Percentiles rank a stretch among this genome's conserved stretches.
Conservation (phyloP, 2,888 invertebrate genomes). For the Apotomis turbidana region DNA sequence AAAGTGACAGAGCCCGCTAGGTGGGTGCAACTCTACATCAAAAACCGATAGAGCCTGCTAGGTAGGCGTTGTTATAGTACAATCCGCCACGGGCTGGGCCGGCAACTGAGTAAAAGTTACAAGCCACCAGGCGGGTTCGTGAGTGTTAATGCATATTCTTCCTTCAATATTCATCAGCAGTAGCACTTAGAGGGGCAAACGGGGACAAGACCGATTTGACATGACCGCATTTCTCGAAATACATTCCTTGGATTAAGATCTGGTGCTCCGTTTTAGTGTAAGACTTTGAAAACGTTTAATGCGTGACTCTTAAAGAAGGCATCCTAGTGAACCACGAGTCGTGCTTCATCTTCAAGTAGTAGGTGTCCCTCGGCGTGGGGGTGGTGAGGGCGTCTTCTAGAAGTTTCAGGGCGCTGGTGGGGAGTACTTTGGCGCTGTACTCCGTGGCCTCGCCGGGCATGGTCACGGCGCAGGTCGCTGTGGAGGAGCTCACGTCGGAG, state of each 20-base stretch:
- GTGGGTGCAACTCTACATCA: too few relatives aligned
- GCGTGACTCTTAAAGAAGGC: conserved; percentile 76
- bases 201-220: too few relatives aligned
- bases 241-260: neutral
- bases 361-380: conserved; percentile 81
- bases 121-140: too few relatives aligned
- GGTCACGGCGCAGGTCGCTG: conserved; percentile 76
- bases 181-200: too few relatives aligned
- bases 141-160: too few relatives aligned
- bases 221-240: too few relatives aligned
- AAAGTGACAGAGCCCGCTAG: too few relatives aligned
- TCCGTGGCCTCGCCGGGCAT: conserved; percentile 85
- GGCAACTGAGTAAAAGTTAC: too few relatives aligned
- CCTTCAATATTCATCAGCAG: too few relatives aligned
- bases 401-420: conserved; percentile 83
- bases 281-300: conserved; percentile 48
- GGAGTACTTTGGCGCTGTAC: conserved; percentile 86
- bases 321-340: conserved; percentile 81
- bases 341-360: conserved; percentile 78
- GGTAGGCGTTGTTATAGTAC: too few relatives aligned
- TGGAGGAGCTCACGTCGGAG: conserved; percentile 71
- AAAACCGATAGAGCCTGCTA: too few relatives aligned
- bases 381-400: conserved; percentile 86
- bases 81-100: too few relatives aligned
- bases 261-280: neutral